Conservation (phyloP, 2,797 vertebrate species). For the Argya squamiceps region DNA sequence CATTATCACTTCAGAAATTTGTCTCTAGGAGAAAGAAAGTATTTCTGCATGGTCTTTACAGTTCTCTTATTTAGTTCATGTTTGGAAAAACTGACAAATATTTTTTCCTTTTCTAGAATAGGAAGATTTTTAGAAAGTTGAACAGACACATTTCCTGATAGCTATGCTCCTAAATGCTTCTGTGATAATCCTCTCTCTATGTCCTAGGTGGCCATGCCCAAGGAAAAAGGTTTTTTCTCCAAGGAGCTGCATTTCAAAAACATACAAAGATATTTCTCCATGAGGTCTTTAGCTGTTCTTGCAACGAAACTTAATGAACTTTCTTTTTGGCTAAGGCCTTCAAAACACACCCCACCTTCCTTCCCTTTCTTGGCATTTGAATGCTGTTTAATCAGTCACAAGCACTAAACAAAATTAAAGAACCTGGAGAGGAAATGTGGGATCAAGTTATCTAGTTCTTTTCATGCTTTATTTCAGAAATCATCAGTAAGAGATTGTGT, state of each 20-base stretch:
- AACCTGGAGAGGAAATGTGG: conserved; percentile 5
- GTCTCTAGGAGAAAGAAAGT: background rate
- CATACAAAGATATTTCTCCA: background rate
- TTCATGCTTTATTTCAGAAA: conserved; percentile 41
- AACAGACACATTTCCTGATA: background rate
- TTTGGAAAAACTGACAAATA: background rate
- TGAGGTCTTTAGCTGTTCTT: background rate
- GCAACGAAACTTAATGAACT: background rate
- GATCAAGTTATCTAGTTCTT: conserved; percentile 50
- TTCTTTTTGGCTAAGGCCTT: background rate
- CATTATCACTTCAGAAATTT: background rate
- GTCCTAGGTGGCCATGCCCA: background rate
- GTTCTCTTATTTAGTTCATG: background rate
- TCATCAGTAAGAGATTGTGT: conserved; percentile 35
- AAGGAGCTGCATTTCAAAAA: background rate
- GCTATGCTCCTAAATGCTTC: background rate
- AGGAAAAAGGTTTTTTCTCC: background rate
- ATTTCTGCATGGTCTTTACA: background rate
- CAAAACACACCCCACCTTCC: conserved; percentile 11
- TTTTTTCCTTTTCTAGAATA: background rate
- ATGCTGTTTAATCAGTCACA: conserved; percentile 1
- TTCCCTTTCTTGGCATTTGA: background rate
- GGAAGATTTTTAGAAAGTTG: background rate
- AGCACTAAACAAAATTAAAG: conserved; percentile 26
- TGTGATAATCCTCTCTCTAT: background rate